Base-by-base conservation (phyloP, 1,140 invertebrate species). In the Orussus abietinus region DNA sequence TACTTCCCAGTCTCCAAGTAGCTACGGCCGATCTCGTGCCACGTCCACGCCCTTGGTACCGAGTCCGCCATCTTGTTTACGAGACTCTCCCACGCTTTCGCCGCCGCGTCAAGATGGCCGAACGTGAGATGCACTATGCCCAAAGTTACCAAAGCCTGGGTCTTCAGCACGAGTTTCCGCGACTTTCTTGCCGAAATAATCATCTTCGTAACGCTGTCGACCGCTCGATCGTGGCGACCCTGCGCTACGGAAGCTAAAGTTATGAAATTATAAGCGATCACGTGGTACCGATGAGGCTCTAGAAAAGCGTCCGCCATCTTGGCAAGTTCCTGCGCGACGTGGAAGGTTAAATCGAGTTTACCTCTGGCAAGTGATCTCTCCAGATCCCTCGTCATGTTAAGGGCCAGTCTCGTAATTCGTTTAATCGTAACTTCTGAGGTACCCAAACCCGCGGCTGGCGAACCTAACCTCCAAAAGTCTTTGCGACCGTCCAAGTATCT, bases 111-210 rank as follows among this genome's bases (percentile, higher is more conserved):
- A 4, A 66, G 15, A 37, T 66, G 57, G 0, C 54, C 53, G n/a
- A 65, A 66, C 7, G 37, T 56, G 5, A 69, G 22, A 15, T 69
- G 66, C 7, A 66, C 57, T 31, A 49, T 61, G 3, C 62, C 65
- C 4, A 68, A 17, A 0, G 49, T 56, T 2, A 48, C 41, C 6
- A 66, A 19, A 0, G 61, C 45, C 4, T 45, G 31, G 5, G 52
- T 51, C 11, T 55, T 19, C 6, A 54, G 43, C 1, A 47, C 22
- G 2, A 22, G n/a, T 9, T 66, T 42, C 1, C 29, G 38, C 1
- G 31, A 49, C 10, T 36, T 37, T 42, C 46, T 53, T 13, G 64
- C 52, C 0, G 48, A 7, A 4, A 51, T 38, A 1, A 66, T 34
- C 54, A 66, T 49, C 10, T 36, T 51, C 0, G 53, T 38, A 1